Percentiles rank a stretch among this genome's conserved stretches.
These are phyloP conservation scores for Macrobrachium nipponense DNA, from an alignment of 1,140 invertebrate species.

Conservation along the genomic window DNA sequence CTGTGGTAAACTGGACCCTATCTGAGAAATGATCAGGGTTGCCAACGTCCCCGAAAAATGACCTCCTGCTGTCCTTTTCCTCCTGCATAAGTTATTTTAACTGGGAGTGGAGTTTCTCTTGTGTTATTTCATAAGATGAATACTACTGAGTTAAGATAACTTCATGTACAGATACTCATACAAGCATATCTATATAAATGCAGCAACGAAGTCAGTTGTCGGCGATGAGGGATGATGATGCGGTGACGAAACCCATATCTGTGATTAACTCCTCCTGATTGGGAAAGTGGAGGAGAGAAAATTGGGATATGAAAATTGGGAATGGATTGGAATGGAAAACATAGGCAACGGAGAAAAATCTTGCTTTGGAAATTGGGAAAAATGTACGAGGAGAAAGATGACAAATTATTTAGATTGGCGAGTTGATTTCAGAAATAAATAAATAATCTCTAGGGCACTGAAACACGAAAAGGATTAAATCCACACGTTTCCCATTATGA, in stretches of 20 bases:
- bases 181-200: not conserved
- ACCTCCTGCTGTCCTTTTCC: not conserved
- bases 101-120: not conserved
- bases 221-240: conserved; percentile 30
- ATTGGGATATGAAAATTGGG: conserved; percentile 59
- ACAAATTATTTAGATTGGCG: too few relatives aligned
- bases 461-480: too few relatives aligned
- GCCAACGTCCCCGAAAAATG: conserved; percentile 21
- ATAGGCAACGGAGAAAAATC: not conserved
- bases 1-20: conserved; percentile 61
- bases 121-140: too few relatives aligned
- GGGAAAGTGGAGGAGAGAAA: conserved; percentile 51
- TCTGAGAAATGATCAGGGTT: conserved; percentile 60
- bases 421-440: too few relatives aligned
- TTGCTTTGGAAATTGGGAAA: not conserved
- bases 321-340: conserved; percentile 42
- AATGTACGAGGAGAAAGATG: not conserved
- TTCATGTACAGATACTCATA: not conserved
- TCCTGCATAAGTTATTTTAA: not conserved
- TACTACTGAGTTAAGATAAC: too few relatives aligned
- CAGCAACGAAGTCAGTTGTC: conserved; percentile 6
- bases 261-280: conserved; percentile 60
- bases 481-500: too few relatives aligned
- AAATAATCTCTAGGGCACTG: too few relatives aligned
- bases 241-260: conserved; percentile 51